These are phyloP conservation scores for Phytoseiulus persimilis DNA, from an alignment of 2,888 invertebrate genomes.

Conservation along the genomic window DNA sequence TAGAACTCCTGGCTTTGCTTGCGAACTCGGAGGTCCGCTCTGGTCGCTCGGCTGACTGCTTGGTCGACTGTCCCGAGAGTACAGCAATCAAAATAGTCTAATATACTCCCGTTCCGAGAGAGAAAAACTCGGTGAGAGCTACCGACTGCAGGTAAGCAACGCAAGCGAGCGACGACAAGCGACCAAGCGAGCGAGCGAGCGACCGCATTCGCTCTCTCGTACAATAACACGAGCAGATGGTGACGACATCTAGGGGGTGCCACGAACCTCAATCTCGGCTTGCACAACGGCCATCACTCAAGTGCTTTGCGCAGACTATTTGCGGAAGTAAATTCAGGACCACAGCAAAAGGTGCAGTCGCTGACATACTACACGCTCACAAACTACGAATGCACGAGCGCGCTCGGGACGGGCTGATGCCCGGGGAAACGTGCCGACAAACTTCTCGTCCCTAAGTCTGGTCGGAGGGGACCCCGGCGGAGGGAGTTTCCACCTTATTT, in stretches of 20 bases:
- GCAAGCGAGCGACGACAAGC: neutral
- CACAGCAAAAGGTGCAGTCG: neutral
- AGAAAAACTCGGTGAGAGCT: neutral
- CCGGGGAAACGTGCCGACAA: too few species aligned
- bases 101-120: neutral
- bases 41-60: neutral
- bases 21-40: neutral
- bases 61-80: neutral
- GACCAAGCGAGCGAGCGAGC: neutral
- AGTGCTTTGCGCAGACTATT: neutral
- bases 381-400: neutral
- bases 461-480: too few species aligned
- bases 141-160: neutral
- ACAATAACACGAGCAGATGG: slow-evolving; percentile 5
- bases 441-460: too few species aligned
- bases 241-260: slow-evolving; percentile 5
- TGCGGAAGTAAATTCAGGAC: neutral
- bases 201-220: slow-evolving; percentile 5
- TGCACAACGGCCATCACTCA: slow-evolving; percentile 5
- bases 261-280: neutral
- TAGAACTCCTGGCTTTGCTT: neutral
- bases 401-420: neutral
- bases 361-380: neutral
- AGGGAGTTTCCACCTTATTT: too few species aligned
- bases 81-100: neutral